These are phyloP conservation scores for Ammodytes marinus DNA, from an alignment of 2,113 vertebrate species.

Conservation along the genomic window DNA sequence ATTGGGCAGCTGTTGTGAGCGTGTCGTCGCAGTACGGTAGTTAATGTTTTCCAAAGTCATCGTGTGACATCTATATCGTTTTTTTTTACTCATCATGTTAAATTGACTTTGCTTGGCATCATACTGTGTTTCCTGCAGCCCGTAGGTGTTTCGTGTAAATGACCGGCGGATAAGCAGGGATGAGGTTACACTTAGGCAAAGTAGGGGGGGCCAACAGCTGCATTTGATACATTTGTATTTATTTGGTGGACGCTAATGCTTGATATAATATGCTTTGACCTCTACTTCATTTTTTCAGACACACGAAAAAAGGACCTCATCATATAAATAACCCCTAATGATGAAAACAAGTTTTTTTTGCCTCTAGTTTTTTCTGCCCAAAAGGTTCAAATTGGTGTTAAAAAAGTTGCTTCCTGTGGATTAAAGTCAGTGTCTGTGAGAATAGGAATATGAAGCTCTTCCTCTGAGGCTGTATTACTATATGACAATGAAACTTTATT, in stretches of 20 bases:
- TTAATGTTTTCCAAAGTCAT: background rate
- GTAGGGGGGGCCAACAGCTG: conserved; percentile 13
- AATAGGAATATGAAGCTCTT: background rate
- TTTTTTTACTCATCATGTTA: background rate
- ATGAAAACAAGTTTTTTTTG: conserved; percentile 6
- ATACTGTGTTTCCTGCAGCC: conserved; percentile 4
- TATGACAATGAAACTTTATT: conserved; percentile 32
- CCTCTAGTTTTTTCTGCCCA: background rate
- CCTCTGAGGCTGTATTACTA: conserved; percentile 15
- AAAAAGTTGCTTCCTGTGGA: conserved; percentile 37
- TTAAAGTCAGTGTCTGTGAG: conserved; percentile 29
- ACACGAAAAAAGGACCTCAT: background rate
- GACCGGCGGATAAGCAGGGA: background rate
- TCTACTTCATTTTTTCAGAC: background rate
- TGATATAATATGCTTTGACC: conserved; percentile 21
- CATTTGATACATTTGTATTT: conserved; percentile 8
- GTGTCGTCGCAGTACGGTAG: background rate
- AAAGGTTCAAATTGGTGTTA: conserved; percentile 16
- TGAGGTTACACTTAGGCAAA: conserved; percentile 12
- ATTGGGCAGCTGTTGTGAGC: conserved; percentile 36
- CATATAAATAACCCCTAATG: conserved; percentile 19
- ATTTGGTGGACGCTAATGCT: conserved; percentile 38
- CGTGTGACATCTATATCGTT: background rate
- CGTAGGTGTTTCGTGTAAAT: conserved; percentile 16
- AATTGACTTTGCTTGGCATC: background rate